Percentiles rank a stretch among this genome's conserved stretches.
phyloP scores from a whole-genome alignment of 2,888 invertebrate species.

The Neocrepidodera transversa region DNA sequence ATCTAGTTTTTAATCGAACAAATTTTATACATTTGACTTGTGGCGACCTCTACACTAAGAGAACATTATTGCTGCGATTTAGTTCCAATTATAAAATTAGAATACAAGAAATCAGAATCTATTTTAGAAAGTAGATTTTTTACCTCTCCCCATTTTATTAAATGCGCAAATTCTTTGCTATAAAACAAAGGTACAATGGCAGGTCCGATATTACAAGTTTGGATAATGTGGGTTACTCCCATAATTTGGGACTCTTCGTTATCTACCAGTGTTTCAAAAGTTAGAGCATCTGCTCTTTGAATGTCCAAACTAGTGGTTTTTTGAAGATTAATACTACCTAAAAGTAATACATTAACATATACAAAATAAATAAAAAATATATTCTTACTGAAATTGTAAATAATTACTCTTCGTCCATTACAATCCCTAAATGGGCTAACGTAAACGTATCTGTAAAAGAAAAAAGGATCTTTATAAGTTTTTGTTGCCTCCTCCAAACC shows the following conservation, averaged over 20 bases:
- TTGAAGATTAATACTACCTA: conserved; percentile 73
- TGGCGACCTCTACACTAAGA: no score
- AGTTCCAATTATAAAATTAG: no score
- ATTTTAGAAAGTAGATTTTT: no score
- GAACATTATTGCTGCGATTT: no score
- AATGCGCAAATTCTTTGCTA: conserved; percentile 73
- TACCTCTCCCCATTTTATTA: conserved; percentile 80
- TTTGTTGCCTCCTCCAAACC: no score
- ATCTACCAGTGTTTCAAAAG: conserved; percentile 78
- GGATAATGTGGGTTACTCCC: conserved; percentile 77
- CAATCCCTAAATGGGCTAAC: conserved; percentile 77
- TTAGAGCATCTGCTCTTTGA: conserved; percentile 72
- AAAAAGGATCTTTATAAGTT: no score
- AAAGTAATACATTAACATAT: conserved; percentile 27
- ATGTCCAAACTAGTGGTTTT: conserved; percentile 73
- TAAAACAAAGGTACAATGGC: conserved; percentile 76
- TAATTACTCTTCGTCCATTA: conserved; percentile 75
- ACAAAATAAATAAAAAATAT: neutral
- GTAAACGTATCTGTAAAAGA: conserved; percentile 70
- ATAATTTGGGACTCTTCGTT: conserved; percentile 78
- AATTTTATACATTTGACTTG: no score
- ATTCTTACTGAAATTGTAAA: conserved; percentile 56
- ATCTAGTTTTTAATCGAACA: no score
- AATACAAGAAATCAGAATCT: no score
- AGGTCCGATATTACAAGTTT: conserved; percentile 69